These are phyloP conservation scores for Cryptocephalus moraei DNA, from an alignment of 2,888 invertebrate genomes.

Conservation along the genomic window DNA sequence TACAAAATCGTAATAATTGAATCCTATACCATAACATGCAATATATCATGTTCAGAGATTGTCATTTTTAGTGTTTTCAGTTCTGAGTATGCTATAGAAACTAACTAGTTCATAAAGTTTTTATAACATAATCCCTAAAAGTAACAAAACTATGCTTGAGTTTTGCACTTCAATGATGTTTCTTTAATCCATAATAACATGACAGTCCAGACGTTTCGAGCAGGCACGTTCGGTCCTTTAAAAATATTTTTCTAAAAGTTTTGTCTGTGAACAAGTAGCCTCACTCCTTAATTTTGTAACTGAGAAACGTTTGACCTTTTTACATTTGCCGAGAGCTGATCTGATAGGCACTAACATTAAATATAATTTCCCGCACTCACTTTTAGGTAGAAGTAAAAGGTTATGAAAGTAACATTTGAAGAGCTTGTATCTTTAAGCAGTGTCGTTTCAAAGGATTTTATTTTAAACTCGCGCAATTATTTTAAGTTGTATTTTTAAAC, in stretches of 20 bases:
- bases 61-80: constrained; percentile 13
- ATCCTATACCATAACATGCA: no score
- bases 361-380: no score
- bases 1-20: no score
- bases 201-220: neutral
- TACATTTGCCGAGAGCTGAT: neutral
- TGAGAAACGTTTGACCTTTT: neutral
- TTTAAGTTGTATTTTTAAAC: no score
- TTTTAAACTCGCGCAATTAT: no score
- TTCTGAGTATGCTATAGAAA: neutral
- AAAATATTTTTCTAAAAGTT: constrained; percentile 27
- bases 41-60: constrained; percentile 3
- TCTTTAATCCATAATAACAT: neutral
- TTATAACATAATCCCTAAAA: neutral
- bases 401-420: no score
- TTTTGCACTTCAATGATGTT: neutral
- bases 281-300: constrained; percentile 27
- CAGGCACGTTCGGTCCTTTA: neutral
- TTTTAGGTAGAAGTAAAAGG: no score
- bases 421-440: no score
- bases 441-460: no score
- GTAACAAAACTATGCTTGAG: neutral
- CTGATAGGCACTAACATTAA: no score
- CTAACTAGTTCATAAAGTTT: neutral
- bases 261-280: constrained; percentile 26